Evolutionary conservation across 2,888 invertebrate genomes (phyloP), one percentile per base, ranked within the genome.

Genomic region (Criorhina ranunculi): DNA sequence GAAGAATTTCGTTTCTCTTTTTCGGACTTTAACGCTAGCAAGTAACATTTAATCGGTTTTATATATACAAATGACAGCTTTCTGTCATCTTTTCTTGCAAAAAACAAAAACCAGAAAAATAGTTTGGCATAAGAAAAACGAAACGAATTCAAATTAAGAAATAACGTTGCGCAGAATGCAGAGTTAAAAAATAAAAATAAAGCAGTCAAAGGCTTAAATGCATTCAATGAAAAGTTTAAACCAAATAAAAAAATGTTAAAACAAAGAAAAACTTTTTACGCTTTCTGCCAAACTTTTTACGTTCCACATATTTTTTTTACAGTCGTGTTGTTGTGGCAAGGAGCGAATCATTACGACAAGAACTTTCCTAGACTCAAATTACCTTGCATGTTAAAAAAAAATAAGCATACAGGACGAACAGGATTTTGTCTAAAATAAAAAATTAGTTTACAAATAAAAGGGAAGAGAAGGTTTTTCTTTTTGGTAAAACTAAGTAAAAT

Each of bases 281-380:
- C 42, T 79, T 67, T 80, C 40, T 76, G 64, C 57, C 70, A 70
- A 83, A 80, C 51, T 80, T 75, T 80, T 12, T 70, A 70, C 69
- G 57, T 53, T 70, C 33, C 70, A 70, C 57, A 70, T 73, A 69
- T 3, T 4, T 3, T 69, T 83, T 62, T 46, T 46, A 51, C 69
- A 64, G 81, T 55, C 57, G 19, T 66, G 62, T 64, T 75, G 69
- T 67, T 78, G 62, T 79, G 79, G 67, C 60, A 83, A 67, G 72
- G 64, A 85, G 80, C 80, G 60, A 83, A 73, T 79, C 83, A 64
- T 85, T 80, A 85, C 64, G 77, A 77, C 75, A 59, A 75, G 80
- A 80, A 80, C 85, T 75, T 80, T 80, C 75, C 64, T 70, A 80
- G 85, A 85, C 85, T 85, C 85, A 85, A 85, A 80, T 85, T 85